phyloP scores from a whole-genome alignment of 2,888 invertebrate species.

The Hermaeophaga mercurialis region DNA sequence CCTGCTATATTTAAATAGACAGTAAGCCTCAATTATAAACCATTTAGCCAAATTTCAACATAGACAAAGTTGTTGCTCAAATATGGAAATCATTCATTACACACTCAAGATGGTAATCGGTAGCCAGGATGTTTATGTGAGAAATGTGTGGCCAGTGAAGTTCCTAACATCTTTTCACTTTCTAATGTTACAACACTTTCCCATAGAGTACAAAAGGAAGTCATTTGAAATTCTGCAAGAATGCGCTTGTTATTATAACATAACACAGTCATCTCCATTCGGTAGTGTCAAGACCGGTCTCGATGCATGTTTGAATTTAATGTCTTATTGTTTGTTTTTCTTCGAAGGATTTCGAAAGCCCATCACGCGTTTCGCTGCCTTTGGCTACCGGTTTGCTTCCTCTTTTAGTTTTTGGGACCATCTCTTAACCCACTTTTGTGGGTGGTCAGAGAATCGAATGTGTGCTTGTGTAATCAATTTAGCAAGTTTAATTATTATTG shows the following conservation, averaged over 20 bases:
- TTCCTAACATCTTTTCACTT: conserved; percentile 31
- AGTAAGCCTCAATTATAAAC: no score
- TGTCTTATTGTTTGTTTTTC: conserved; percentile 4
- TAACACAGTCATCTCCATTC: conserved; percentile 11
- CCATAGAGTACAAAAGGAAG: conserved; percentile 36
- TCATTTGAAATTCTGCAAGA: conserved; percentile 32
- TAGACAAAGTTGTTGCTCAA: no score
- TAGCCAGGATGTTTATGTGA: conserved; percentile 4
- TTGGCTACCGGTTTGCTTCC: not conserved
- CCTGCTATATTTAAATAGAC: no score
- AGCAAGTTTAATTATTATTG: no score
- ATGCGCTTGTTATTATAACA: conserved; percentile 10
- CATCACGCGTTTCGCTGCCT: not conserved
- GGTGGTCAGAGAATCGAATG: not conserved
- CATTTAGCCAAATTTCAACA: no score
- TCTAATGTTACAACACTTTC: conserved; percentile 43
- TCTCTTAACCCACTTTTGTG: not conserved
- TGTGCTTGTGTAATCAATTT: no score
- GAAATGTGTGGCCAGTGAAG: conserved; percentile 19
- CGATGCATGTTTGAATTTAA: conserved; percentile 2
- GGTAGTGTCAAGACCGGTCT: conserved; percentile 8
- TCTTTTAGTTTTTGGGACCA: not conserved
- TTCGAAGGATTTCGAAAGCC: conserved; percentile 15
- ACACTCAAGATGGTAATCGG: not conserved
- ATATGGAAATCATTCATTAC: no score